Percentiles rank a stretch among this genome's conserved stretches.
Conservation (phyloP, 92 coral and sea anemone species). For the Heliopora coerulea region DNA sequence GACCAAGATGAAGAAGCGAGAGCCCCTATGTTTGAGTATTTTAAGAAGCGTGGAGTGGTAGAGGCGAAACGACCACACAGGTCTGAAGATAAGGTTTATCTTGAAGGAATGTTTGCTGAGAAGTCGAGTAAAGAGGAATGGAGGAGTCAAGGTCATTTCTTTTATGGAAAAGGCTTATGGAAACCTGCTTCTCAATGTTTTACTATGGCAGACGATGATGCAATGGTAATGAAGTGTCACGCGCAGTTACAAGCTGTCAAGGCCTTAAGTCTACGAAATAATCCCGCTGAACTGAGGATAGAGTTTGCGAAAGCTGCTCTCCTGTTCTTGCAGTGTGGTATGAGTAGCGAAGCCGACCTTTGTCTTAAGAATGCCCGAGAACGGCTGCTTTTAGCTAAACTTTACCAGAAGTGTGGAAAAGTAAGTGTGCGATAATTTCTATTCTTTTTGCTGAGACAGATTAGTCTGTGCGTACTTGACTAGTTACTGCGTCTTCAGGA, state of each 20-base stretch:
- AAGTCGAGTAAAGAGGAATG: constrained; percentile 73
- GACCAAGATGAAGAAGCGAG: constrained; percentile 88
- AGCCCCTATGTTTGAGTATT: constrained; percentile 88
- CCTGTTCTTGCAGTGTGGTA: constrained; percentile 74
- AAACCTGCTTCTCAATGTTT: constrained; percentile 81
- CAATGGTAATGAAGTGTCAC: constrained; percentile 68
- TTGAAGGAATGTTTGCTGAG: constrained; percentile 87
- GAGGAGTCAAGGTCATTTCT: constrained; percentile 72
- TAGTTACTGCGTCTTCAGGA: too few relatives aligned
- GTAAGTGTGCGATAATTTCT: constrained; percentile 40
- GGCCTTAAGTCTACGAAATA: constrained; percentile 61
- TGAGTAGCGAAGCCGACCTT: constrained; percentile 73
- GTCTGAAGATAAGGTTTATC: constrained; percentile 39
- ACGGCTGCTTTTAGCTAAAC: constrained; percentile 65
- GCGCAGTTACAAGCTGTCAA: constrained; percentile 84
- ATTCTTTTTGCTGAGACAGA: too few relatives aligned
- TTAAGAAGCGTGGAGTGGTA: constrained; percentile 70
- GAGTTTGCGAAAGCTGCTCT: constrained; percentile 74
- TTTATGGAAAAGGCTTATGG: constrained; percentile 79
- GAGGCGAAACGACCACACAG: constrained; percentile 58
- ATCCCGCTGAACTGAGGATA: constrained; percentile 64
- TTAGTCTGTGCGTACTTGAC: too few relatives aligned
- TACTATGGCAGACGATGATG: constrained; percentile 60
- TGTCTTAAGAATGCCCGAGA: constrained; percentile 82
- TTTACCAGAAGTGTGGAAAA: constrained; percentile 64